Evolutionary conservation across 2,888 invertebrate genomes (phyloP).

Genomic region (Idaea dimidiata): DNA sequence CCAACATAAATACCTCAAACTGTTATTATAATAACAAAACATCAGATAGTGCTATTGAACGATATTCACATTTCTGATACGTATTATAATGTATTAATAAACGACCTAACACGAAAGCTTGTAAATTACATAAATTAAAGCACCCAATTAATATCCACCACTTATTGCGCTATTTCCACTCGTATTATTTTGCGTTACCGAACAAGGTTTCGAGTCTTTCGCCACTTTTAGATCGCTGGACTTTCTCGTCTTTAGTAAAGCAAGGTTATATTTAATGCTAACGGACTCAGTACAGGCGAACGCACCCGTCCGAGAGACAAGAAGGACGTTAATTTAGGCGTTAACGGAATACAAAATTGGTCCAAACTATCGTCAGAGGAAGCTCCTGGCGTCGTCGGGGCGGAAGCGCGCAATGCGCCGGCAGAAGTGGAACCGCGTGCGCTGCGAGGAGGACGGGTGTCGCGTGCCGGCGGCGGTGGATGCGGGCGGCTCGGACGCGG

Average conservation of each 20-base stretch:
- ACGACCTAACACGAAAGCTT: conserved; percentile 54
- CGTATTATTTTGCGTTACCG: conserved; percentile 43
- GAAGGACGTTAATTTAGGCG: conserved; percentile 67
- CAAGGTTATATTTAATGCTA: conserved; percentile 54
- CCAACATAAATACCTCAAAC: conserved; percentile 21
- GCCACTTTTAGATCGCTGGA: conserved; percentile 44
- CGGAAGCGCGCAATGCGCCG: conserved; percentile 61
- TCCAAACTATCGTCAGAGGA: conserved; percentile 68
- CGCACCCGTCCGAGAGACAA: conserved; percentile 51
- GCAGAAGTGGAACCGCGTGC: conserved; percentile 71
- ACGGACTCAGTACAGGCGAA: conserved; percentile 61
- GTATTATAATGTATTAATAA: conserved; percentile 45
- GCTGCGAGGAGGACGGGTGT: conserved; percentile 46
- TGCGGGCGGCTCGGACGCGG: conserved; percentile 31
- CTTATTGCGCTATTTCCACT: conserved; percentile 57
- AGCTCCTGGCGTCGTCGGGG: conserved; percentile 64
- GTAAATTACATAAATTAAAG: conserved; percentile 69
- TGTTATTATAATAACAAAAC: conserved; percentile 34
- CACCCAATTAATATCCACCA: conserved; percentile 67
- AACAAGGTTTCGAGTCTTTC: conserved; percentile 41
- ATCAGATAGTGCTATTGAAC: conserved; percentile 57
- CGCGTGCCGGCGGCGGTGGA: conserved; percentile 38
- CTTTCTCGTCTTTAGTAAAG: conserved; percentile 48
- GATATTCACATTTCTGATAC: conserved; percentile 37
- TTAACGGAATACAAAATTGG: conserved; percentile 75